Evolutionary conservation across 2,888 invertebrate genomes (phyloP), one percentile per base, ranked within the genome.

Genomic region (Macropis europaea): DNA sequence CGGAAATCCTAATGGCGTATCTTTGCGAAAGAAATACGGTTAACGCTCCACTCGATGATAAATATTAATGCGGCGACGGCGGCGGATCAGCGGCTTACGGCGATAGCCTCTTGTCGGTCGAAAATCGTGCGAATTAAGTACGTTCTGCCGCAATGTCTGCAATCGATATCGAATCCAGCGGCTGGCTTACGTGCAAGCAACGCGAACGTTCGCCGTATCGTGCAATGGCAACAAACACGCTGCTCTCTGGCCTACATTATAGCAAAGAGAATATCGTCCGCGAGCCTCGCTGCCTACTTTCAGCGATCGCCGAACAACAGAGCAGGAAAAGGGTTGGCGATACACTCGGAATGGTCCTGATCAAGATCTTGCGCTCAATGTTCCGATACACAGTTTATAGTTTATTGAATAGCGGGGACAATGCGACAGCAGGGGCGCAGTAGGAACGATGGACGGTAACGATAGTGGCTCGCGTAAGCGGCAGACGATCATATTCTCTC

Each of bases 191-290:
- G 30, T 1, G 38, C 28, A 15, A 28, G 11, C 3, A 38, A 32
- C 36, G 52, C 5, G 48, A 30, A 30, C 42, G 15, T 17, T 11
- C 53, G 4, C 11, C 52, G n/a, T 50, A 17, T n/a, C 32, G 19
- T 5, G 47, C 32, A 47, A 53, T 11, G 60, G 57, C 66, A 53
- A 61, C 64, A 53, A 72, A 40, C 34, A 50, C 26, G 50, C 50
- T 28, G n/a, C 43, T 32, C 26, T 30, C 19, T 73, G 61, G 57
- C 73, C 73, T 72, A 73, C 61, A 73, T 73, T 71, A 47, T n/a
- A 50, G 47, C 43, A 26, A 43, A 45, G 26, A 42, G 56, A 48
- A 43, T 56, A 38, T 59, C 63, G 43, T 56, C 38, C 28, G 38
- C 36, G 48, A 45, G 56, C n/a, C n/a, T 52, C 40, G n/a, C 59